Base-by-base conservation (phyloP, 2,113 vertebrate genomes). In the Phylloscopus trochilus region DNA sequence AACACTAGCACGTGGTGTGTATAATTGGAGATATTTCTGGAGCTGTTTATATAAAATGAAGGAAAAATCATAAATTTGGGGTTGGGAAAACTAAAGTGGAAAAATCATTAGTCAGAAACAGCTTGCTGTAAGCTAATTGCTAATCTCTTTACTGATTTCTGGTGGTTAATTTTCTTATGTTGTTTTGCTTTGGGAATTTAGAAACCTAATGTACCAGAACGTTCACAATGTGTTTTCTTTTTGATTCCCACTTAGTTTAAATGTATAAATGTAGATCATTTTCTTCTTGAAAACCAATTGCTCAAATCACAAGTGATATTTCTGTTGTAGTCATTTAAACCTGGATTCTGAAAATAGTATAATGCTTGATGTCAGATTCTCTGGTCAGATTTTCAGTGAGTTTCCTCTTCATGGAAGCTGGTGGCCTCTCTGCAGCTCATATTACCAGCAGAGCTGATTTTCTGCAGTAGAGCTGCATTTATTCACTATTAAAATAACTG, bases 121-220 rank as follows among this genome's bases (percentile, higher is more conserved):
- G 87, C 92, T 95, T 93, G 87, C 80, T 91, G 16, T 78, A 82
- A 91, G 81, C 73, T 96, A 95, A 95, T 95, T 92, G 83, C 89
- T 83, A 52, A 35, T 87, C 69, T 95, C 89, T 86, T 15, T 60
- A 56, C 64, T 94, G 66, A 86, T 89, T 94, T 92, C 89, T 95
- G 56, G 72, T 84, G 60, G 95, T 78, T 96, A 82, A 93, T 96
- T 92, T 93, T 94, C 73, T 79, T 68, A 56, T 11, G 20, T 86
- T 92, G 86, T 89, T 92, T 94, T 92, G 92, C 83, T 94, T 94
- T 89, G 78, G 89, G 87, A 93, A 82, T 91, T 79, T 87, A 72
- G 89, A 95, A 89, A 79, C 62, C 35, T 94, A 87, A 93, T 89
- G 69, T 95, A 70, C 69, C 86, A 87, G 80, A 93, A 95, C 87